These are phyloP conservation scores for Danaus plexippus DNA, from an alignment of 1,140 invertebrate genomes.

Conservation along the genomic window DNA sequence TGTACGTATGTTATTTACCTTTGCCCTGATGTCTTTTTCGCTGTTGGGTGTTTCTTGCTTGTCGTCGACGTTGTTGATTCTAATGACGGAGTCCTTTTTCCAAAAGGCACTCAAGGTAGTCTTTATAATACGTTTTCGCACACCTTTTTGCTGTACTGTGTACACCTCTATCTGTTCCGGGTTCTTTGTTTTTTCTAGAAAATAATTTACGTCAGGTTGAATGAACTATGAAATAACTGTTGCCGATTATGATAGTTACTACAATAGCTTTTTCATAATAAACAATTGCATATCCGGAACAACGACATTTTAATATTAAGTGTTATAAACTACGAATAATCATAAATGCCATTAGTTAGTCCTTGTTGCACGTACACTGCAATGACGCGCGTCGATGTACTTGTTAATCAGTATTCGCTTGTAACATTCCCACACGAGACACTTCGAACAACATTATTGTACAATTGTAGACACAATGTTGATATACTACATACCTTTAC, in stretches of 20 bases:
- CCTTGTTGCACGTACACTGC: too few relatives aligned
- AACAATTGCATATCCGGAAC: too few relatives aligned
- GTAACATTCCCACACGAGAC: too few relatives aligned
- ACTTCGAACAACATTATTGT: too few relatives aligned
- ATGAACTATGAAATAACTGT: neutral
- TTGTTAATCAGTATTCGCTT: too few relatives aligned
- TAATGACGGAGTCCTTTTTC: slow-evolving; percentile 75
- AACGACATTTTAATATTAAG: too few relatives aligned
- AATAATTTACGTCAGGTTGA: neutral
- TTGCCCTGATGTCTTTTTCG: slow-evolving; percentile 77
- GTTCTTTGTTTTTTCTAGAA: slow-evolving; percentile 78
- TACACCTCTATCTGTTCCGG: slow-evolving; percentile 77
- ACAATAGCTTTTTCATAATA: too few relatives aligned
- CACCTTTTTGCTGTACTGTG: slow-evolving; percentile 75
- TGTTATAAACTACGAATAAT: slow-evolving; percentile 2
- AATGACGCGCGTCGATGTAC: too few relatives aligned
- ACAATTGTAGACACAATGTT: too few relatives aligned
- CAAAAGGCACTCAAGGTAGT: slow-evolving; percentile 76
- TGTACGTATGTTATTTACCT: slow-evolving; percentile 57
- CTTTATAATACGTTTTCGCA: slow-evolving; percentile 74
- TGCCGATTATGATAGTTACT: slow-evolving; percentile 1
- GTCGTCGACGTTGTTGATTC: slow-evolving; percentile 80
- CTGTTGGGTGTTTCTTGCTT: slow-evolving; percentile 75
- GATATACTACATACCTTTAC: slow-evolving; percentile 73
- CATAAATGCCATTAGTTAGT: neutral